These are phyloP conservation scores for Helicoverpa zea DNA, from an alignment of 1,140 invertebrate species.

Conservation along the genomic window DNA sequence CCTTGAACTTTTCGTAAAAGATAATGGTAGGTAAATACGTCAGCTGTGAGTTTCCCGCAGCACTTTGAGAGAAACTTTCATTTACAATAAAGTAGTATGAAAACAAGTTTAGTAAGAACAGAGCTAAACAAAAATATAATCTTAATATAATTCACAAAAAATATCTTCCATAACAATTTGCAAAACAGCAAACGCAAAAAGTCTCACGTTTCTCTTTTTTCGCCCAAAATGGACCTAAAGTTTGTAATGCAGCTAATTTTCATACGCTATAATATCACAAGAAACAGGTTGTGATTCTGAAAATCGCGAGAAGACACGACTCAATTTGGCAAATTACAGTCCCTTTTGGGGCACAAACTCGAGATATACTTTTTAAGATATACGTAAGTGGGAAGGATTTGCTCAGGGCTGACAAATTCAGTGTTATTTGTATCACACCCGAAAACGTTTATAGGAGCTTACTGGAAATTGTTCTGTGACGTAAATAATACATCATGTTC, in stretches of 20 bases:
- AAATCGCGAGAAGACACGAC: slow-evolving; percentile 37
- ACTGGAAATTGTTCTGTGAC: background rate
- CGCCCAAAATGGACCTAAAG: slow-evolving; percentile 7
- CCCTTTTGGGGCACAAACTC: slow-evolving; percentile 30
- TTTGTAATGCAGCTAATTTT: slow-evolving; percentile 27
- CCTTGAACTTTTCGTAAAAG: too few species aligned
- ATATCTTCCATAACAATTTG: background rate
- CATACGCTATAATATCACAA: slow-evolving; percentile 3
- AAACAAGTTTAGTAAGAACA: background rate
- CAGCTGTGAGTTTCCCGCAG: too few species aligned
- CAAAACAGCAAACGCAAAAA: background rate
- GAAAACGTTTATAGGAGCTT: background rate
- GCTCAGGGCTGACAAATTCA: slow-evolving; percentile 8
- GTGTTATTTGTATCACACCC: slow-evolving; percentile 3
- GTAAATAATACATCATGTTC: slow-evolving; percentile 20
- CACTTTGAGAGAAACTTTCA: too few species aligned
- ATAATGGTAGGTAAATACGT: too few species aligned
- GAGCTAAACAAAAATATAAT: background rate
- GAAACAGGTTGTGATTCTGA: slow-evolving; percentile 17
- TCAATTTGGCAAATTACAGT: slow-evolving; percentile 53
- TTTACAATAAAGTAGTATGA: too few species aligned
- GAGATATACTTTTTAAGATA: slow-evolving; percentile 47
- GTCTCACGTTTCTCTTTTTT: slow-evolving; percentile 8
- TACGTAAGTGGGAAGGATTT: slow-evolving; percentile 27
- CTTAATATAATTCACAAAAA: background rate